Evolutionary conservation across 1,140 invertebrate species (phyloP).

Genomic region (Thrips palmi): DNA sequence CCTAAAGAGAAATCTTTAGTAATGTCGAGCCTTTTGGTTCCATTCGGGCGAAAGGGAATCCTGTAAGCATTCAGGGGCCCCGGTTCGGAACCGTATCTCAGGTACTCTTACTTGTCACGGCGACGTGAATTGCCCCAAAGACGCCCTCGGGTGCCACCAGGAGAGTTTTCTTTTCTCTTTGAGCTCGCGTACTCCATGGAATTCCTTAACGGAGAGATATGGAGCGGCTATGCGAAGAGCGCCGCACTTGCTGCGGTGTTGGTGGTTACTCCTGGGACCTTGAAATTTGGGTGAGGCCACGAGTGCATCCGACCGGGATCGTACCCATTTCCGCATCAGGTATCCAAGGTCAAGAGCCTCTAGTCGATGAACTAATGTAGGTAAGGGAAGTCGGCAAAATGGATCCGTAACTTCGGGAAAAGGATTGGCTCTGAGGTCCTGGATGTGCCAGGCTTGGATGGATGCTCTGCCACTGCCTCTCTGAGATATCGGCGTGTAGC

Average conservation of each 20-base stretch:
- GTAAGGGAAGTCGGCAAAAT: conserved; percentile 71
- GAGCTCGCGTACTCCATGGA: conserved; percentile 52
- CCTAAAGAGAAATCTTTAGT: conserved; percentile 30
- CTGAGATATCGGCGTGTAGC: no score
- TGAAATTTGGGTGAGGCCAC: conserved; percentile 57
- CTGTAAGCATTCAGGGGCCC: conserved; percentile 54
- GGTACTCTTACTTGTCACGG: no score
- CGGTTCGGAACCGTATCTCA: conserved; percentile 45
- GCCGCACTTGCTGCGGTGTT: conserved; percentile 49
- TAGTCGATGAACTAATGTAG: conserved; percentile 78
- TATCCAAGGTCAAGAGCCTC: conserved; percentile 80
- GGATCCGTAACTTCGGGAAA: conserved; percentile 66
- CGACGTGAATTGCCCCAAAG: conserved; percentile 19
- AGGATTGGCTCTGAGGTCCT: conserved; percentile 37
- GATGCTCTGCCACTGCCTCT: no score
- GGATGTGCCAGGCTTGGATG: conserved; percentile 37
- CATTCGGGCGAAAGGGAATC: conserved; percentile 49
- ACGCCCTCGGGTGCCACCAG: conserved; percentile 29
- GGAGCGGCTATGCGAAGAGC: conserved; percentile 49
- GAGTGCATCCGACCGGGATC: conserved; percentile 41
- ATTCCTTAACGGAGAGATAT: conserved; percentile 49
- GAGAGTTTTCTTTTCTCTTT: conserved; percentile 68
- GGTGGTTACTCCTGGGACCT: conserved; percentile 44
- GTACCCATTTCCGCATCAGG: conserved; percentile 71
- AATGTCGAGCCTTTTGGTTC: conserved; percentile 1